These are phyloP conservation scores for Thunnus maccoyii DNA, from an alignment of 2,113 vertebrate species.

Conservation along the genomic window DNA sequence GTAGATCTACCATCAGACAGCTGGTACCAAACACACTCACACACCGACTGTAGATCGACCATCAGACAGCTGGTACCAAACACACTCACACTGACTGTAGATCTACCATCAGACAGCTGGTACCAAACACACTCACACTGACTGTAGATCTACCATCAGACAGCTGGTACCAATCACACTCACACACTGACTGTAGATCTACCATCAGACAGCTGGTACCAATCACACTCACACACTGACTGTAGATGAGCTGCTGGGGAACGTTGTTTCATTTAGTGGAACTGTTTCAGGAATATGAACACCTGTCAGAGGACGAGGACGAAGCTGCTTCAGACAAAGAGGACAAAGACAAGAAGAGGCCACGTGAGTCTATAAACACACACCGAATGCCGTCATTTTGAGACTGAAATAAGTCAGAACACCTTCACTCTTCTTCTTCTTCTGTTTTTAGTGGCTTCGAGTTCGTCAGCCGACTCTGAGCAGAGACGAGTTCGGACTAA, in stretches of 20 bases:
- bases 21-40: too few species aligned
- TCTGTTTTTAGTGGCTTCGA: conserved; percentile 35
- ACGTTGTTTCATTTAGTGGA: not conserved
- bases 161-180: too few species aligned
- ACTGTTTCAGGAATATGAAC: conserved; percentile 72
- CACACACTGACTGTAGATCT: too few species aligned
- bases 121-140: not conserved
- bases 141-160: too few species aligned
- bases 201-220: not conserved
- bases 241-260: not conserved
- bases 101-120: conserved; percentile 76
- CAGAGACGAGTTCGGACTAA: conserved; percentile 88
- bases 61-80: conserved; percentile 77
- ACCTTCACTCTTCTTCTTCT: not conserved
- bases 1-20: too few species aligned
- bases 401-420: not conserved
- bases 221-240: not conserved
- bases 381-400: not conserved
- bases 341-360: conserved; percentile 79
- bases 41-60: conserved; percentile 41
- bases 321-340: conserved; percentile 81
- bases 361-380: conserved; percentile 58
- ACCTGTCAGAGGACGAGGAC: conserved; percentile 84
- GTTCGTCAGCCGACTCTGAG: conserved; percentile 79
- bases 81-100: not conserved